Conservation (phyloP, 1,140 invertebrate genomes). For the Bombus superbus region DNA sequence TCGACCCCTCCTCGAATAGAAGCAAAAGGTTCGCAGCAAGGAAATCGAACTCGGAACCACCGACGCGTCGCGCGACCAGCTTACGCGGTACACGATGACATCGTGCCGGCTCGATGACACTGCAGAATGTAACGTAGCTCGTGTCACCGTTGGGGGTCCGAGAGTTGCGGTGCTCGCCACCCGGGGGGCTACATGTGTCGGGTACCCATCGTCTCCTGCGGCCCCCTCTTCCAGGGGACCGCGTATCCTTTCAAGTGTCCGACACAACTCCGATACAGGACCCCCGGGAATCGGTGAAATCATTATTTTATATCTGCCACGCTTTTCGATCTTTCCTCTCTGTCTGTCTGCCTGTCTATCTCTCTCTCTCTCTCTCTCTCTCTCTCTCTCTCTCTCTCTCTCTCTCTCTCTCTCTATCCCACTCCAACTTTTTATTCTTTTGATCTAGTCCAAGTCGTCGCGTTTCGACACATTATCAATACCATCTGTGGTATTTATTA, state of each 20-base stretch:
- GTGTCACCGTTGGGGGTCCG: slow-evolving; percentile 78
- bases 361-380: neutral
- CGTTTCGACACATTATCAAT: neutral
- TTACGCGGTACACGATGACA: slow-evolving; percentile 59
- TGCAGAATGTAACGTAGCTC: slow-evolving; percentile 69
- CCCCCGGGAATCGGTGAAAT: slow-evolving; percentile 72
- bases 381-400: neutral
- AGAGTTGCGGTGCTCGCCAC: slow-evolving; percentile 75
- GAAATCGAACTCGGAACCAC: neutral
- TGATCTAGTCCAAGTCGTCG: neutral
- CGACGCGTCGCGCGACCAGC: slow-evolving; percentile 9
- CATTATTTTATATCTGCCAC: slow-evolving; percentile 68
- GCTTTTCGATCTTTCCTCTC: slow-evolving; percentile 22
- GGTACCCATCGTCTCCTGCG: slow-evolving; percentile 64
- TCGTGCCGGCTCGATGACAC: slow-evolving; percentile 56
- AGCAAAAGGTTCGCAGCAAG: too few relatives aligned
- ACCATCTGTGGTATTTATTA: neutral
- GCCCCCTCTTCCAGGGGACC: slow-evolving; percentile 53
- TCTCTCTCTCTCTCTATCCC: neutral
- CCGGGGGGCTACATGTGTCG: slow-evolving; percentile 79
- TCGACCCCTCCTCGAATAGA: neutral
- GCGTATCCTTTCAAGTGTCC: slow-evolving; percentile 76
- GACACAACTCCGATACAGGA: slow-evolving; percentile 62
- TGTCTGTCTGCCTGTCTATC: neutral
- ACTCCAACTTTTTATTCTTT: neutral